phyloP scores from a whole-genome alignment of 2,888 invertebrate species.

The Ligdia adustata region DNA sequence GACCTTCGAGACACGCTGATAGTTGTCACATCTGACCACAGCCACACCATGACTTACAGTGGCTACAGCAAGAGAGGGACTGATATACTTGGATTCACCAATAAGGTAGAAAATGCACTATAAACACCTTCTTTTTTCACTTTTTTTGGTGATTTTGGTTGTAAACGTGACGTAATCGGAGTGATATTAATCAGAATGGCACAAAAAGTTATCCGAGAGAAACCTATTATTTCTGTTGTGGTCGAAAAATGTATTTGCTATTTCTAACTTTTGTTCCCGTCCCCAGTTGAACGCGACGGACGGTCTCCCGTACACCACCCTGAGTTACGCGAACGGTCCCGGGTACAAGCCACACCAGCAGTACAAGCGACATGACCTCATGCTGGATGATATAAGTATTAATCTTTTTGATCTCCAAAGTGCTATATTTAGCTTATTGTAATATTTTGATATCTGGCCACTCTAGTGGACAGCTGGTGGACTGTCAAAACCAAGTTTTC shows the following conservation, averaged over 20 bases:
- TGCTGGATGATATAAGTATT: conserved; percentile 65
- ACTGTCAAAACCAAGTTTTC: no score
- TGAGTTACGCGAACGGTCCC: conserved; percentile 91
- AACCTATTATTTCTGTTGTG: no score
- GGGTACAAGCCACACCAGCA: conserved; percentile 70
- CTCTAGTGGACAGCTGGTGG: no score
- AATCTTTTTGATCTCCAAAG: no score
- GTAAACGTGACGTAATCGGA: no score
- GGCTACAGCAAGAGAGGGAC: conserved; percentile 88
- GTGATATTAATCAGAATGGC: no score
- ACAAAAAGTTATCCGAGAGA: no score
- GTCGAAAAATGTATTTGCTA: no score
- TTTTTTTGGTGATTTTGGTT: no score
- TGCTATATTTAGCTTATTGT: no score
- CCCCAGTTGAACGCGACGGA: conserved; percentile 76
- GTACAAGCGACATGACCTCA: conserved; percentile 52
- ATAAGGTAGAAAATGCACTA: conserved; percentile 54
- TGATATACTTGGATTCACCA: conserved; percentile 71
- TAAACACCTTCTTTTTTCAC: no score
- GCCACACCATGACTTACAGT: conserved; percentile 89
- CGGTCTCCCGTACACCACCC: conserved; percentile 85
- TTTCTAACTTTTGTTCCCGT: conserved; percentile 22
- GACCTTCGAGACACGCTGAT: conserved; percentile 88
- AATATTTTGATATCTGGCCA: no score
- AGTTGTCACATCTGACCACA: conserved; percentile 92